Base-by-base conservation (phyloP, 2,888 invertebrate genomes). In the Phlogophora meticulosa region DNA sequence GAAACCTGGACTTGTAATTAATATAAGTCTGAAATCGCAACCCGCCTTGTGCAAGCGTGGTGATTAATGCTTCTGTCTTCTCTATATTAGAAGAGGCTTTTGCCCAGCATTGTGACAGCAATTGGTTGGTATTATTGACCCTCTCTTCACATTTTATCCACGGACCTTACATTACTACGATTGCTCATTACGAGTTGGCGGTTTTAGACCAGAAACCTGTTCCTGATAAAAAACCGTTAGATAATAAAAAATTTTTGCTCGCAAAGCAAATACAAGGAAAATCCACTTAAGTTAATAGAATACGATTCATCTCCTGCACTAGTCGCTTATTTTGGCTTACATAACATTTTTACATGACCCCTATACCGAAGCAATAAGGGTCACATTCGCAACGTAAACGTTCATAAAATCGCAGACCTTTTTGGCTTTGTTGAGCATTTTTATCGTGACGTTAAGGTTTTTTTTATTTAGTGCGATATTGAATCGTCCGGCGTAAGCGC, bases 381-480 rank as follows among this genome's bases (percentile, higher is more conserved):
- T 78, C 78, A 87, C 80, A 85, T 84, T 83, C 70, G 66, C 67
- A 74, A 60, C 78, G 76, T 72, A 82, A 81, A 71, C 75, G 72
- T 64, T 67, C 61, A 72, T 62, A 83, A 85, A 85, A 83, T 83
- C 76, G 79, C 71, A 80, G 79, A 83, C 81, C 81, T 85, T 85
- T 85, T 83, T 74, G 85, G 84, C 87, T 91, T 90, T 91, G 90
- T 91, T 88, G 88, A 78, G 86, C 85, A 86, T 85, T 91, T 89
- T 91, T 91, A 91, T 90, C 87, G 90, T 80, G 78, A 84, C 87
- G 87, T 87, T 89, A 85, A 85, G 86, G 90, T 86, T 88, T 88
- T 90, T 79, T 88, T 89, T 90, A 90, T 90, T 90, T 87, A 88
- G 87, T 88, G 80, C 82, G 85, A 89, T 83, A 83, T 72, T 65